Percentiles rank a stretch among this genome's conserved stretches.
Conservation (phyloP, 1,140 invertebrate species). For the Euura lappo region DNA sequence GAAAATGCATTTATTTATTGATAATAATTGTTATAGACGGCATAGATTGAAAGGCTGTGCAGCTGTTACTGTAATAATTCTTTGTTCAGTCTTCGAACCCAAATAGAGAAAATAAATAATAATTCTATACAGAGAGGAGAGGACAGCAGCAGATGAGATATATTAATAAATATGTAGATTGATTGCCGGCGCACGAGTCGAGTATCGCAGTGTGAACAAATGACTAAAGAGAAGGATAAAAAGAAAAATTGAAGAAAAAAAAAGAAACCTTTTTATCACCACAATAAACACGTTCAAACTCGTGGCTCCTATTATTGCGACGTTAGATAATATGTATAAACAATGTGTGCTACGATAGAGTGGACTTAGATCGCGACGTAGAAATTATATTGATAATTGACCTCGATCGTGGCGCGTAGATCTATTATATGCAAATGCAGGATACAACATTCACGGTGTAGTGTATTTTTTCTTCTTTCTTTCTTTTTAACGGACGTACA, state of each 20-base stretch:
- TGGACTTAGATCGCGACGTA: not conserved
- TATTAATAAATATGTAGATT: not conserved
- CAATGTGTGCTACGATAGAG: constrained; percentile 1
- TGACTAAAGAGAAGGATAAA: too few relatives aligned
- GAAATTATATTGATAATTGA: constrained; percentile 4
- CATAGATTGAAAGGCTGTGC: too few relatives aligned
- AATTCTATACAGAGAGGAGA: not conserved
- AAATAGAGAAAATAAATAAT: not conserved
- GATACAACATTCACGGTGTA: too few relatives aligned
- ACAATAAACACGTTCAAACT: not conserved
- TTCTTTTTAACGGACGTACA: too few relatives aligned
- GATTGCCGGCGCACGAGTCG: not conserved
- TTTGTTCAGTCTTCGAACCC: constrained; percentile 4
- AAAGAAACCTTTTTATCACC: not conserved
- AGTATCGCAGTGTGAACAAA: too few relatives aligned
- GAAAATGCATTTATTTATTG: not conserved
- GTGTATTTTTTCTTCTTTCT: too few relatives aligned
- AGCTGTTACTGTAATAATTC: not conserved
- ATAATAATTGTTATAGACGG: too few relatives aligned
- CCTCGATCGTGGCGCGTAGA: not conserved
- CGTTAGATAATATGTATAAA: not conserved
- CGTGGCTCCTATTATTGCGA: too few relatives aligned
- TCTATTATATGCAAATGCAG: too few relatives aligned
- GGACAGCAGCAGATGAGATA: not conserved
- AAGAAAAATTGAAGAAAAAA: too few relatives aligned